Base-by-base conservation (phyloP, 2,797 vertebrate species). In the Hoplostethus mediterraneus region DNA sequence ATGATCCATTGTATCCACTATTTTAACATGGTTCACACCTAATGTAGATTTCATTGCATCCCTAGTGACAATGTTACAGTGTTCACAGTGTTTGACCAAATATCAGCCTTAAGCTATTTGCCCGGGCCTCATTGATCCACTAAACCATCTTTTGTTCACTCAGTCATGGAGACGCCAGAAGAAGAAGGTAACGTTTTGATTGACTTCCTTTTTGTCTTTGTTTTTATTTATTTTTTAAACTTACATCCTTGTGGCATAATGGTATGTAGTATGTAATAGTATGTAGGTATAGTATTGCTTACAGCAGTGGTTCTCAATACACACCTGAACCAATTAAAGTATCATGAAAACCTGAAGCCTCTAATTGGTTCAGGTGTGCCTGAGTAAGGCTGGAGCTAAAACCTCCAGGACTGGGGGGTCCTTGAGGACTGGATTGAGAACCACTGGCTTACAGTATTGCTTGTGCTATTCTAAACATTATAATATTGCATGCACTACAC, bases 71-170 rank as follows among this genome's bases (percentile, higher is more conserved):
- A 40, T 44, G 63, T 79, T 73, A 70, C 67, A 77, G 65, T 2
- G 58, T 52, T 75, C 75, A 36, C 57, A 76, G 66, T 30, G 17
- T 81, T 73, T 73, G 79, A 85, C 83, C 84, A 76, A 82, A 86
- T 77, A 74, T 68, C 74, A 55, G 70, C 78, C 54, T 51, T 55
- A 3, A 82, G 71, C 82, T 59, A 55, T 77, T 81, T 75, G 75
- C 78, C 33, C 64, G 62, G 51, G 14, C 77, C 59, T 60, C 72
- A 82, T 82, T 86, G 87, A 89, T 85, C 87, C 79, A 79, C 76
- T 91, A 90, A 92, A 89, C 72, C 33, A 73, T 84, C 72, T 85
- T 90, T 69, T 85, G 73, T 88, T 82, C 82, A 73, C 75, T 87
- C 81, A 81, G 85, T 89, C 75, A 82, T 77, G 87, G 82, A 88